A percentile compares a stretch with the other conserved stretches of the same genome.
These are phyloP conservation scores for Drosophila pseudoobscura DNA, from an alignment of 1,140 invertebrate species.

Conservation along the genomic window DNA sequence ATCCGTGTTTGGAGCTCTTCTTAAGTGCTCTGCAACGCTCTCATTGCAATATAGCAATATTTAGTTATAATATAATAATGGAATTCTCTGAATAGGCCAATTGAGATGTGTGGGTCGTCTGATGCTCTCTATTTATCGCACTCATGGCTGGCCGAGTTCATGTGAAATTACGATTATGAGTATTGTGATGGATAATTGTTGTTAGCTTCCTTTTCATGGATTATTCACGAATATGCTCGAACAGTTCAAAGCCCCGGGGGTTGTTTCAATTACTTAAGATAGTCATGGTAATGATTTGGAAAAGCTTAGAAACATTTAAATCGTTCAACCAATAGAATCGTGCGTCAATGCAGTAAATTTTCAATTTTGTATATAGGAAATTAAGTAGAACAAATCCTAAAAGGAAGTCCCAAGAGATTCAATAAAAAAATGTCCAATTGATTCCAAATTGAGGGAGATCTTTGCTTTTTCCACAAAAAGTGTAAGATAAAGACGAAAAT, in stretches of 20 bases:
- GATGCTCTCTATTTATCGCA: constrained; percentile 46
- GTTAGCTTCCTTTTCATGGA: no score
- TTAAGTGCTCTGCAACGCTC: constrained; percentile 31
- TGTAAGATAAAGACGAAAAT: no score
- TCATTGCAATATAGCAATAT: constrained; percentile 1
- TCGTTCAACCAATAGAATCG: constrained; percentile 28
- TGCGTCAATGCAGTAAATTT: constrained; percentile 7
- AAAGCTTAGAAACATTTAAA: constrained; percentile 14
- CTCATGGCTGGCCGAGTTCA: constrained; percentile 10
- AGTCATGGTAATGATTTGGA: constrained; percentile 10
- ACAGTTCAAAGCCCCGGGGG: not conserved
- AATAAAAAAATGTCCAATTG: no score
- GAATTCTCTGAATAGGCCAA: constrained; percentile 27
- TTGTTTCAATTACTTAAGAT: not conserved
- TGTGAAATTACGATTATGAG: not conserved
- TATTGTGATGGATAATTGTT: not conserved
- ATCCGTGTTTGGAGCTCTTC: constrained; percentile 4
- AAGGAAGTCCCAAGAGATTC: no score
- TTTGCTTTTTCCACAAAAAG: no score
- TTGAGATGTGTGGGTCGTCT: constrained; percentile 7
- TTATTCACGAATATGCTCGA: no score
- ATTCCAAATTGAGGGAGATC: no score
- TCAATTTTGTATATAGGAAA: no score
- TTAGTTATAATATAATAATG: constrained; percentile 3
- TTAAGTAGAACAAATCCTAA: no score